Evolutionary conservation across 2,888 invertebrate species (phyloP), one percentile per base, ranked within the genome.

Genomic region (Choristoneura rosaceana): DNA sequence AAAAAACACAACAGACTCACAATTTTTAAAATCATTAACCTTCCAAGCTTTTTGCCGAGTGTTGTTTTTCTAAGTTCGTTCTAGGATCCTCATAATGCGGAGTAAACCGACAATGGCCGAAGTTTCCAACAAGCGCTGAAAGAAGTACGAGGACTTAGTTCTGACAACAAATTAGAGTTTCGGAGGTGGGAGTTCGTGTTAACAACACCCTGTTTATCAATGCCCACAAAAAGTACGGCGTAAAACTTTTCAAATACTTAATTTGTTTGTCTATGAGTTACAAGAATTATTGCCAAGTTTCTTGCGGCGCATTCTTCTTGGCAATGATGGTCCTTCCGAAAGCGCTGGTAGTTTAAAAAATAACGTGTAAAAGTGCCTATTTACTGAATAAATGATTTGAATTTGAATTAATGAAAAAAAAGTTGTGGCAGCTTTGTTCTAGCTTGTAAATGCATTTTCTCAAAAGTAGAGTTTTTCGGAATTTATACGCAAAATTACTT

Each of bases 111-210:
- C 52, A 71, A 66, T 60, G 47, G 33, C 17, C 43, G 17, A 70
- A 70, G 70, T 70, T 65, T 33, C 50, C 33, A n/a, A 50, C 15
- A 50, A 38, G 63, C 15, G n/a, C 68, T 17, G 58, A 14, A 15
- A 41, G 59, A 17, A 62, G 17, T 15, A 70, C 70, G n/a, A 50
- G 64, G 70, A 41, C 12, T 55, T 55, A 43, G 66, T 61, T 38
- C 38, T 17, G 15, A 71, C 47, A 70, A 70, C 66, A 71, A 66
- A 66, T 71, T 60, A 66, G 70, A 70, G 66, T 71, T 61, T 45
- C 25, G 45, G 66, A 65, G 69, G 58, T 63, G 43, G 43, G n/a
- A 58, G 59, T 59, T 64, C 47, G 33, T 59, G 64, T 64, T 25
- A 61, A 25, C 25, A 55, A 25, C 55, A 12, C 55, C 55, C 55